phyloP scores from a whole-genome alignment of 2,797 vertebrate species.

The Gadopsis marmoratus region DNA sequence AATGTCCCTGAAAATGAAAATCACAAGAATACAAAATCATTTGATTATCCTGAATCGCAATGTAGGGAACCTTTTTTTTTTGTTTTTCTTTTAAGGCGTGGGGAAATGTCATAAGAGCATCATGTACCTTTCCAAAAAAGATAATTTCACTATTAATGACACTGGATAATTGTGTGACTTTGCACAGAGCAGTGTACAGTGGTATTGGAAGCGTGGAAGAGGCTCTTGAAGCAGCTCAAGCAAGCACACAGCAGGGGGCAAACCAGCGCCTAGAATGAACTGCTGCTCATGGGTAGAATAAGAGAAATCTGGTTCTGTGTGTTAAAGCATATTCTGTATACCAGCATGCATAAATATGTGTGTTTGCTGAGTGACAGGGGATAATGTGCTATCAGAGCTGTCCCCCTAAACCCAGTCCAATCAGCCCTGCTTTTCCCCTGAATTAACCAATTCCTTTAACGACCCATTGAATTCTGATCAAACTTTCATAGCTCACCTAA shows the following conservation, averaged over 20 bases:
- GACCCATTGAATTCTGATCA: constrained; percentile 69
- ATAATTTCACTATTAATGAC: constrained; percentile 5
- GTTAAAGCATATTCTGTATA: constrained; percentile 31
- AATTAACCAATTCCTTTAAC: constrained; percentile 67
- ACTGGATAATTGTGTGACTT: constrained; percentile 21
- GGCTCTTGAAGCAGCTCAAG: constrained; percentile 52
- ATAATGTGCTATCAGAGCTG: constrained; percentile 44
- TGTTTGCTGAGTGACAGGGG: constrained; percentile 58
- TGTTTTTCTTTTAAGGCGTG: neutral
- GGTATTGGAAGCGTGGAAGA: neutral
- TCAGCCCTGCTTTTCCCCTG: constrained; percentile 38
- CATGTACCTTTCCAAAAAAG: neutral
- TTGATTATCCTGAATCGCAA: neutral
- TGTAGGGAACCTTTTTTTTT: too few relatives aligned
- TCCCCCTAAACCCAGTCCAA: constrained; percentile 37
- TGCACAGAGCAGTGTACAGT: neutral
- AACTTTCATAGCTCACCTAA: constrained; percentile 65
- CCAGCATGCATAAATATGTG: constrained; percentile 34
- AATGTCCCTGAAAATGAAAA: neutral
- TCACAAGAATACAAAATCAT: neutral
- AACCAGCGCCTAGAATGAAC: constrained; percentile 69
- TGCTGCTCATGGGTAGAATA: constrained; percentile 16
- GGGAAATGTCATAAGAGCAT: neutral
- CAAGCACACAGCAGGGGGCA: constrained; percentile 78
- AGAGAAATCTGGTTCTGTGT: constrained; percentile 29